Evolutionary conservation across 2,113 vertebrate genomes (phyloP).

Genomic region (Isurus oxyrinchus): DNA sequence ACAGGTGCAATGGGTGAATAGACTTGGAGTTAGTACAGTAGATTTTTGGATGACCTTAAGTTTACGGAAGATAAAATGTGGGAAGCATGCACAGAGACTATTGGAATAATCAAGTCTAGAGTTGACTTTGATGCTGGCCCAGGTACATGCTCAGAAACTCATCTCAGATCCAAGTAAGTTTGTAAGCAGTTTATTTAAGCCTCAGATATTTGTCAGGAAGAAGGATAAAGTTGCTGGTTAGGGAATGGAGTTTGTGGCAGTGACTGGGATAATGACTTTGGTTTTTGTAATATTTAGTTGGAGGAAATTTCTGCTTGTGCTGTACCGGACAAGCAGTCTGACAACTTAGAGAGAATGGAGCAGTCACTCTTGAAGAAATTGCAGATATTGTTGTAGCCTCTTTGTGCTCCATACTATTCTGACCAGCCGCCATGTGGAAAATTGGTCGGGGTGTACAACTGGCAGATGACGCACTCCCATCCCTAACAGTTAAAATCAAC

Average conservation of each 20-base stretch:
- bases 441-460: background rate
- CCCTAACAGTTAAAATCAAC: background rate
- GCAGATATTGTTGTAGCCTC: background rate
- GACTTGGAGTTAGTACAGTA: background rate
- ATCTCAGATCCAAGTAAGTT: background rate
- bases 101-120: background rate
- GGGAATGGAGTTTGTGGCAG: background rate
- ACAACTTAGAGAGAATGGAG: background rate
- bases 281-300: background rate
- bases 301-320: background rate
- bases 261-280: background rate
- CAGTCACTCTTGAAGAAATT: background rate
- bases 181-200: background rate
- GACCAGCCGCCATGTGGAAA: background rate
- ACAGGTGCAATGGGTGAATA: background rate
- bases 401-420: background rate
- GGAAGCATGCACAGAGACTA: background rate
- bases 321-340: background rate
- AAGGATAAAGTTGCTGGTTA: too few species aligned
- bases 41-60: background rate
- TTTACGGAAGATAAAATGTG: background rate
- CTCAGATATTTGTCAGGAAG: background rate
- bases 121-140: background rate
- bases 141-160: background rate
- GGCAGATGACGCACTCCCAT: background rate